Percentiles rank a stretch among this genome's conserved stretches.
phyloP scores from a whole-genome alignment of 1,140 invertebrate genomes.

The Drosophila insularis region DNA sequence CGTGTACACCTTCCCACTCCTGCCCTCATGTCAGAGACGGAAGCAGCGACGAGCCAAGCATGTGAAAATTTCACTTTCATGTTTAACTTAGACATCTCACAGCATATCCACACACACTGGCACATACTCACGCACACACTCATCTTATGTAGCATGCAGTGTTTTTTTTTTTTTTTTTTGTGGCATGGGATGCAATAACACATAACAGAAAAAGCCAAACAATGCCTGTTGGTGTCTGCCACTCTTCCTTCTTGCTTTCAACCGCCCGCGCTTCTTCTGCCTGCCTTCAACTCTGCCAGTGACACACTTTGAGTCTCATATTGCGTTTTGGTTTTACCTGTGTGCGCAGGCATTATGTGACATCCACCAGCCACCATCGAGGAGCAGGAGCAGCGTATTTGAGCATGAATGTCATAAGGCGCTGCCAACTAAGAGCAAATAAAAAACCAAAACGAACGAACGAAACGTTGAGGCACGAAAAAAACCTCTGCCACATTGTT shows the following conservation, averaged over 20 bases:
- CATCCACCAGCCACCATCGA: conserved; percentile 1
- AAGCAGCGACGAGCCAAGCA: conserved; percentile 42
- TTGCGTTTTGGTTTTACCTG: conserved; percentile 9
- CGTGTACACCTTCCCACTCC: conserved; percentile 45
- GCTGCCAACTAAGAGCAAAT: conserved; percentile 24
- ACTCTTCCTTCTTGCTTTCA: not conserved
- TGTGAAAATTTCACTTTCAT: conserved; percentile 75
- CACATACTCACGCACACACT: conserved; percentile 12
- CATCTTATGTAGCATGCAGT: not conserved
- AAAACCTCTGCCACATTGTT: conserved; percentile 41
- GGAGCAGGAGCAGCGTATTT: not conserved
- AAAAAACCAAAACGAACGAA: conserved; percentile 30
- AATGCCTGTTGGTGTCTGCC: conserved; percentile 9
- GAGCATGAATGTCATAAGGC: conserved; percentile 34
- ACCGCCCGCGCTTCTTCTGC: conserved; percentile 1
- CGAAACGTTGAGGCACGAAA: not conserved
- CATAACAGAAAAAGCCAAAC: conserved; percentile 15
- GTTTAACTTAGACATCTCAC: conserved; percentile 41
- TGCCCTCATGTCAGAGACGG: conserved; percentile 45
- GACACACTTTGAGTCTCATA: conserved; percentile 21
- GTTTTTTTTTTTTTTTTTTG: not conserved
- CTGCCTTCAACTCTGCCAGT: not conserved
- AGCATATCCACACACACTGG: conserved; percentile 33
- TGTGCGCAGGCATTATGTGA: conserved; percentile 49
- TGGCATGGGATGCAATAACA: conserved; percentile 8